Evolutionary conservation across 2,888 invertebrate genomes (phyloP).

Genomic region (Neuroscelio doddi): DNA sequence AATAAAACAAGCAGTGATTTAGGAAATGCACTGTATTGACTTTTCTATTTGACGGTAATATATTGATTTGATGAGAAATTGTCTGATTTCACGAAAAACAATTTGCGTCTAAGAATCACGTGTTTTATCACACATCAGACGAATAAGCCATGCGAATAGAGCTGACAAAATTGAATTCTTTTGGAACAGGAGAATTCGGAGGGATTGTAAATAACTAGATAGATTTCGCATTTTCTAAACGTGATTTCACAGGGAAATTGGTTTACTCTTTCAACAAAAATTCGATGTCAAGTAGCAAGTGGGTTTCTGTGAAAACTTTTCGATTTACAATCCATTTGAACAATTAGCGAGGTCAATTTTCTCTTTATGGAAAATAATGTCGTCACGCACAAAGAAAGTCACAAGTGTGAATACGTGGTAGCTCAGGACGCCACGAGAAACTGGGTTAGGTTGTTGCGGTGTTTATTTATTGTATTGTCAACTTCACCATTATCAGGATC

Average conservation of each 20-base stretch:
- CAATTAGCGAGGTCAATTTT: constrained; percentile 6
- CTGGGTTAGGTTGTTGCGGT: no score
- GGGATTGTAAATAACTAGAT: constrained; percentile 20
- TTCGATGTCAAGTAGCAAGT: constrained; percentile 8
- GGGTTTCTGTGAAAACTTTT: constrained; percentile 20
- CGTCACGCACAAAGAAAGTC: no score
- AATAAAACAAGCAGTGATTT: no score
- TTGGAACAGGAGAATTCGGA: constrained; percentile 16
- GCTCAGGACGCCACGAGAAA: no score
- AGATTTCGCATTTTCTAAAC: constrained; percentile 21
- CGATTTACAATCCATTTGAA: constrained; percentile 4
- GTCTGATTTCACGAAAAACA: constrained; percentile 4
- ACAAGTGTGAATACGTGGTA: no score
- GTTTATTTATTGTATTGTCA: no score
- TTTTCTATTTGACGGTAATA: not conserved
- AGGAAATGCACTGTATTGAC: no score
- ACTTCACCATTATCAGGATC: no score
- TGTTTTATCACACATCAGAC: constrained; percentile 15
- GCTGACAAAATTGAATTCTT: constrained; percentile 26
- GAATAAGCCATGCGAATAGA: constrained; percentile 14
- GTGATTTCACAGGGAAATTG: constrained; percentile 22
- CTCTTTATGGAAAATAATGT: not conserved
- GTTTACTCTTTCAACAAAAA: constrained; percentile 20
- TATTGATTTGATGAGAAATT: not conserved
- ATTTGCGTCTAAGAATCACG: constrained; percentile 6